Percentiles rank a stretch among this genome's conserved stretches.
Conservation (phyloP, 2,888 invertebrate genomes). For the Beris morrisii region DNA sequence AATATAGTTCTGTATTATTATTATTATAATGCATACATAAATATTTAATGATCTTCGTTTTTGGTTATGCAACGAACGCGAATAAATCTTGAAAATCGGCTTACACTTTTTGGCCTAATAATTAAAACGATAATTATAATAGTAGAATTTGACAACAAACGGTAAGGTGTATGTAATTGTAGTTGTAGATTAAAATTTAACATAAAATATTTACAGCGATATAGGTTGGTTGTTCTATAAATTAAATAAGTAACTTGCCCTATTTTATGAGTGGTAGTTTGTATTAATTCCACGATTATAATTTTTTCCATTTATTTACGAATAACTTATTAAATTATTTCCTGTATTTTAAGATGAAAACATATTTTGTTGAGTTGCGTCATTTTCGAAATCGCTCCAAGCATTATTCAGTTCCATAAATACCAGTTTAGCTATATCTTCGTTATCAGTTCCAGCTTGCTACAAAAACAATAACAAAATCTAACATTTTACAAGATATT, state of each 20-base stretch:
- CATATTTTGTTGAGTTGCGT: constrained; percentile 77
- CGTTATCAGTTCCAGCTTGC: constrained; percentile 92
- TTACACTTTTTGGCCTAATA: constrained; percentile 1
- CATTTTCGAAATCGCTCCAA: constrained; percentile 90
- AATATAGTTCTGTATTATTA: constrained; percentile 6
- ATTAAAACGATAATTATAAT: neutral
- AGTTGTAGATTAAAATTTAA: neutral
- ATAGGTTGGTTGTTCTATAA: constrained; percentile 19
- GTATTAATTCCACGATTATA: constrained; percentile 2
- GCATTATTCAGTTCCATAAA: constrained; percentile 99
- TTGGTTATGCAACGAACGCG: constrained; percentile 5
- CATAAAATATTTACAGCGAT: constrained; percentile 25
- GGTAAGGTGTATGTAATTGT: neutral
- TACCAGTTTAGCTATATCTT: constrained; percentile 91
- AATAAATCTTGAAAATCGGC: constrained; percentile 9
- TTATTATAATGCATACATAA: constrained; percentile 1
- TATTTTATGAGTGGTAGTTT: constrained; percentile 4
- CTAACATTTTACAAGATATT: neutral
- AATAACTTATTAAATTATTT: neutral
- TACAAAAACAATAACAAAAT: constrained; percentile 55
- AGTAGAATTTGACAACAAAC: constrained; percentile 3
- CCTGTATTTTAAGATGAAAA: constrained; percentile 55
- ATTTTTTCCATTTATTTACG: constrained; percentile 3
- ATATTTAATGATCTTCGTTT: constrained; percentile 11
- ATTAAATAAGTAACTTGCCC: constrained; percentile 27